A percentile compares a stretch with the other conserved stretches of the same genome.
phyloP scores from a whole-genome alignment of 1,140 invertebrate genomes.

The Leptinotarsa defecta region DNA sequence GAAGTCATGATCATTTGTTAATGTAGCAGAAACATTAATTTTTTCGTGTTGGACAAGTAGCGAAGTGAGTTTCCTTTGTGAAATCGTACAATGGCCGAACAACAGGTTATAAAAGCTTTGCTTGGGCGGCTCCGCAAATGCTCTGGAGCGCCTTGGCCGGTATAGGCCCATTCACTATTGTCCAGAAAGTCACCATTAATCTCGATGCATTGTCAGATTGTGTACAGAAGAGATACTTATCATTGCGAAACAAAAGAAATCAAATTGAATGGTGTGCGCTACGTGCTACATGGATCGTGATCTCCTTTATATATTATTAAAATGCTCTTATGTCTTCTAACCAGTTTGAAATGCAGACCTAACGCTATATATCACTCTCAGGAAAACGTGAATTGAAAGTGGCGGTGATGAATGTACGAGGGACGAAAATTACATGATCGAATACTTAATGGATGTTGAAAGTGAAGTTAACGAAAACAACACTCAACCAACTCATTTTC shows the following conservation, averaged over 20 bases:
- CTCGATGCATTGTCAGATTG: slow-evolving; percentile 32
- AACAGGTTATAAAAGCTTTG: background rate
- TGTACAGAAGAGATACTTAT: slow-evolving; percentile 35
- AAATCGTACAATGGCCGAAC: slow-evolving; percentile 10
- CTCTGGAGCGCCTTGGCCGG: slow-evolving; percentile 21
- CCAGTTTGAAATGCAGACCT: background rate
- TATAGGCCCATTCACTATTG: slow-evolving; percentile 34
- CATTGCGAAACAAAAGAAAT: slow-evolving; percentile 36
- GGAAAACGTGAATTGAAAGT: slow-evolving; percentile 2
- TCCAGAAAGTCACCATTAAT: slow-evolving; percentile 33
- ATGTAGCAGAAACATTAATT: slow-evolving; percentile 8
- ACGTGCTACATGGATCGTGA: slow-evolving; percentile 30
- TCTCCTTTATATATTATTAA: slow-evolving; percentile 30
- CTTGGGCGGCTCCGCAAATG: slow-evolving; percentile 17
- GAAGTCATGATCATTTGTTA: slow-evolving; percentile 12
- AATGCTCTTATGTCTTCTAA: slow-evolving; percentile 9
- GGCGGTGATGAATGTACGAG: background rate
- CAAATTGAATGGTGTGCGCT: slow-evolving; percentile 34
- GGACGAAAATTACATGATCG: too few species aligned
- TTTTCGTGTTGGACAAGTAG: slow-evolving; percentile 19
- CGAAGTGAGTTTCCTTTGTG: slow-evolving; percentile 10
- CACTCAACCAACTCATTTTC: too few species aligned
- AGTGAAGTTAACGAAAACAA: too few species aligned
- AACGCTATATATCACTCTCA: background rate
- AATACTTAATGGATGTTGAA: too few species aligned